Conservation (phyloP, 2,113 vertebrate genomes). For the Hipposideros armiger region DNA sequence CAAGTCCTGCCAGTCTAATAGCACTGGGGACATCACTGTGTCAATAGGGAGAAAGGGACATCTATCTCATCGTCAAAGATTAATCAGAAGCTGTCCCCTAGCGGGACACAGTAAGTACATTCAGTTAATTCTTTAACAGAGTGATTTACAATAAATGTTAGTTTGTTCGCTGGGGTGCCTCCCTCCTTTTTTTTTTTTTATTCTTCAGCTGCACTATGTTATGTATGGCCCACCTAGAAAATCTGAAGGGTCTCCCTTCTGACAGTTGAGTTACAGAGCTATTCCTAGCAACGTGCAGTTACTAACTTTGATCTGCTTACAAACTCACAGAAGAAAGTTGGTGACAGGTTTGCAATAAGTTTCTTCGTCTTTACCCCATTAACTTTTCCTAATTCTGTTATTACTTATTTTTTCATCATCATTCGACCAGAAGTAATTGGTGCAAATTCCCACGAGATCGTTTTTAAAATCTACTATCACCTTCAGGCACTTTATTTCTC, state of each 20-base stretch:
- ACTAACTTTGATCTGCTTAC: conserved; percentile 63
- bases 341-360: neutral
- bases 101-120: neutral
- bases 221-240: conserved; percentile 73
- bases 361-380: neutral
- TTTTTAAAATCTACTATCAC: neutral
- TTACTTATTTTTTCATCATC: neutral
- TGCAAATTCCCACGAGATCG: neutral
- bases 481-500: neutral
- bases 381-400: neutral
- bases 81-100: neutral
- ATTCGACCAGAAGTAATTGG: neutral
- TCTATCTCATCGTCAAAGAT: neutral
- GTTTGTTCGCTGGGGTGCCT: conserved; percentile 49
- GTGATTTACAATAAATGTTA: neutral
- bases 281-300: conserved; percentile 76
- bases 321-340: neutral
- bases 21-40: neutral
- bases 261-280: conserved; percentile 58
- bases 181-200: conserved; percentile 20
- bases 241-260: conserved; percentile 67
- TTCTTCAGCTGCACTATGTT: conserved; percentile 54
- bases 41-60: neutral
- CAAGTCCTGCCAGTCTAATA: neutral
- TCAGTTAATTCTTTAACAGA: neutral